Evolutionary conservation across 1,140 invertebrate species (phyloP).

Genomic region (Nephotettix cincticeps): DNA sequence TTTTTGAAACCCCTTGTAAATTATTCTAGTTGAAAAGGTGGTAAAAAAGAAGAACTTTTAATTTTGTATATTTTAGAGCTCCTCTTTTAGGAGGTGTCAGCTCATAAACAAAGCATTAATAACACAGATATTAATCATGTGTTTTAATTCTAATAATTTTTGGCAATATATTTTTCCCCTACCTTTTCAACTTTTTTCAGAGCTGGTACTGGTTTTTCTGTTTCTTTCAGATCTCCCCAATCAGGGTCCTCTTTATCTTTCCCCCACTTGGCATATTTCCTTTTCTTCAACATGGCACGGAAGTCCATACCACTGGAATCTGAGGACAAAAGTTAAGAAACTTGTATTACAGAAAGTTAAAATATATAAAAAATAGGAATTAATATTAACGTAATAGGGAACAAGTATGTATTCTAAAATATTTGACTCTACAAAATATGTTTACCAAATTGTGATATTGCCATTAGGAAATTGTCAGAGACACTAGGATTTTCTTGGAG

Average conservation of each 20-base stretch:
- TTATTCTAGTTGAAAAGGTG: no score
- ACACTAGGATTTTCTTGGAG: background rate
- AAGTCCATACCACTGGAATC: constrained; percentile 98
- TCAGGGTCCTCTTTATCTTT: constrained; percentile 86
- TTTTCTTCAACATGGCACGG: constrained; percentile 95
- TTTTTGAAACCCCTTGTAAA: no score
- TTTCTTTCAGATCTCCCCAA: constrained; percentile 91
- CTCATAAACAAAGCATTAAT: no score
- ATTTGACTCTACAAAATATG: no score
- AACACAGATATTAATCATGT: no score
- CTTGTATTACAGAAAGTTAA: no score
- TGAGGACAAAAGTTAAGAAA: constrained; percentile 47
- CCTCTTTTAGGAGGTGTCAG: constrained; percentile 2
- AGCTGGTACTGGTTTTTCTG: constrained; percentile 78
- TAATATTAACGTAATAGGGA: no score
- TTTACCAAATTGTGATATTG: constrained; percentile 7
- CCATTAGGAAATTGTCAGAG: background rate
- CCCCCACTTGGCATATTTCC: constrained; percentile 93
- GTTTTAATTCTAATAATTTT: background rate
- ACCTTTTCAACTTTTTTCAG: constrained; percentile 93
- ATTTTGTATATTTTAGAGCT: background rate
- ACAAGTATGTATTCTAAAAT: no score
- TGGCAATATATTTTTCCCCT: background rate
- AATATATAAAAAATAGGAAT: no score
- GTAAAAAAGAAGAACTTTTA: no score